Evolutionary conservation across 2,888 invertebrate genomes (phyloP).

Genomic region (Alcis repandata): DNA sequence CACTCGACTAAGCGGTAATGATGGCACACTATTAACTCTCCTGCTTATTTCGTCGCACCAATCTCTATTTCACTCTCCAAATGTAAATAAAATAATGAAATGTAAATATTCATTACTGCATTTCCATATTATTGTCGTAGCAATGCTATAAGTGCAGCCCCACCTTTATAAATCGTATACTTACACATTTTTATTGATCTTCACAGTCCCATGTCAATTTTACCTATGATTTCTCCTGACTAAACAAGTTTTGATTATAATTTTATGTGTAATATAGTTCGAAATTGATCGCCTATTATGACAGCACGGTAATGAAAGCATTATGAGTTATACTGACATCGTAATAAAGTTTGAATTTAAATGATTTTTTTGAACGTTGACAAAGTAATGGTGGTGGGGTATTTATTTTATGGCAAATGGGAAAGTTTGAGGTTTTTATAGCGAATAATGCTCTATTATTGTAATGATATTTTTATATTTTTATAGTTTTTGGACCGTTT

Average conservation of each 20-base stretch:
- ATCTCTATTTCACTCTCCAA: constrained; percentile 43
- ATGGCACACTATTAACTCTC: constrained; percentile 12
- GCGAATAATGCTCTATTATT: constrained; percentile 53
- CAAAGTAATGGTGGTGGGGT: constrained; percentile 56
- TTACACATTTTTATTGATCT: constrained; percentile 49
- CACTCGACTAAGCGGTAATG: background rate
- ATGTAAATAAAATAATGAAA: constrained; percentile 42
- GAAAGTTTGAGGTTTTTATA: constrained; percentile 55
- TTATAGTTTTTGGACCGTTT: constrained; percentile 48
- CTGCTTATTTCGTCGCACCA: constrained; percentile 39
- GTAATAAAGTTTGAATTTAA: constrained; percentile 61
- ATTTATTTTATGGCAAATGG: constrained; percentile 50
- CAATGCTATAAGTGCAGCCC: constrained; percentile 47
- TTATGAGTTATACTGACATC: constrained; percentile 58
- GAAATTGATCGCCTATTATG: constrained; percentile 62
- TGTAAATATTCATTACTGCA: constrained; percentile 39
- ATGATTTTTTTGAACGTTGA: constrained; percentile 60
- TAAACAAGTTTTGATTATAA: constrained; percentile 61
- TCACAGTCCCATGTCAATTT: constrained; percentile 44
- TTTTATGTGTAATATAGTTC: constrained; percentile 62
- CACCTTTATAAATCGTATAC: constrained; percentile 46
- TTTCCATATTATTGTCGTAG: constrained; percentile 37
- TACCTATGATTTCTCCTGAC: constrained; percentile 55
- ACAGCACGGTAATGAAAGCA: constrained; percentile 60
- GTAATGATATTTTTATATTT: constrained; percentile 49